Evolutionary conservation across 2,113 vertebrate genomes (phyloP).

Genomic region (Oreochromis tanganicae): DNA sequence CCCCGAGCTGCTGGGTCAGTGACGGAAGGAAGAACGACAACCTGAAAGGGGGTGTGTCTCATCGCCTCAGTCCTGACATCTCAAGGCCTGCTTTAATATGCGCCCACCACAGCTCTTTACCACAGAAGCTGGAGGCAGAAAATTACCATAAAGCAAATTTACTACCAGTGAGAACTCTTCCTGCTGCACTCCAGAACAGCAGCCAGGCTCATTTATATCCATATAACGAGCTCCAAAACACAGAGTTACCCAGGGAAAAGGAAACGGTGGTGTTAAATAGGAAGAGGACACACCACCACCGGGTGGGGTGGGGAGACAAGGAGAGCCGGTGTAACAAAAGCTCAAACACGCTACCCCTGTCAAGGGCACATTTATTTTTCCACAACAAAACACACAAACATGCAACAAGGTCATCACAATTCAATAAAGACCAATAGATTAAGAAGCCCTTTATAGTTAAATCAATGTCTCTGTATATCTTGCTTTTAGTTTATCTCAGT

Average conservation of each 20-base stretch:
- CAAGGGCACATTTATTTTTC: conserved; percentile 74
- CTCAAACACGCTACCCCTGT: conserved; percentile 59
- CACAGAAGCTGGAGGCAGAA: conserved; percentile 20
- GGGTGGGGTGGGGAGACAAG: neutral
- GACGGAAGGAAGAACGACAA: neutral
- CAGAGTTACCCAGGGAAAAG: neutral
- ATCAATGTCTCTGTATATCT: conserved; percentile 60
- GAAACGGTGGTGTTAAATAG: neutral
- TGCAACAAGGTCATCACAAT: conserved; percentile 78
- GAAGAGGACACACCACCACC: neutral
- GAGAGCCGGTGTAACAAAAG: conserved; percentile 31
- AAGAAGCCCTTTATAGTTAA: conserved; percentile 77
- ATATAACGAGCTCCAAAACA: conserved; percentile 18
- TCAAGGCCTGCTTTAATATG: neutral
- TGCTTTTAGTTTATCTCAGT: conserved; percentile 36
- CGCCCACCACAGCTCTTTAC: neutral
- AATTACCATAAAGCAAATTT: conserved; percentile 47
- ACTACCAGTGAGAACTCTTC: conserved; percentile 10
- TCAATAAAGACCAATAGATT: conserved; percentile 73
- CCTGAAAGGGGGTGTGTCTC: neutral
- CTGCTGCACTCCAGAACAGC: conserved; percentile 9
- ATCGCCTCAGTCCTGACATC: neutral
- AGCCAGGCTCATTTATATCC: conserved; percentile 32
- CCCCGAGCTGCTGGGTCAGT: neutral
- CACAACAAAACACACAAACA: conserved; percentile 76